Percentiles rank a stretch among this genome's conserved stretches.
phyloP scores from a whole-genome alignment of 2,797 vertebrate species.

The Enteromius fasciolatus region DNA sequence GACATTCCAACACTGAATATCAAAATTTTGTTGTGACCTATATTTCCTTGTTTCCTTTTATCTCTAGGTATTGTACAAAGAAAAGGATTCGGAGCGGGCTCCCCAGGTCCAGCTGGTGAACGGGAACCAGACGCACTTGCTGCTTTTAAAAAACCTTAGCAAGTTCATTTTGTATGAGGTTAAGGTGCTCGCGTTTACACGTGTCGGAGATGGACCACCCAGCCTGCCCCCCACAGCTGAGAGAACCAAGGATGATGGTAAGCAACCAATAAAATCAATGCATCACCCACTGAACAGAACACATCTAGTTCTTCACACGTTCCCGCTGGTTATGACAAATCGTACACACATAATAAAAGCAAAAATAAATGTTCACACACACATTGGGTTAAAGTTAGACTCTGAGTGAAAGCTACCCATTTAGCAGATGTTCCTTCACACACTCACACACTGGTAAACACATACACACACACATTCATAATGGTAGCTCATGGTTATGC shows the following conservation, averaged over 20 bases:
- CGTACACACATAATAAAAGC: constrained; percentile 12
- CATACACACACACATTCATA: constrained; percentile 32
- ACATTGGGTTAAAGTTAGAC: constrained; percentile 32
- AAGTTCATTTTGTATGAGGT: constrained; percentile 85
- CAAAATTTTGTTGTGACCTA: constrained; percentile 14
- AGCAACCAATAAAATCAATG: constrained; percentile 42
- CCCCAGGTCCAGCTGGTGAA: constrained; percentile 76
- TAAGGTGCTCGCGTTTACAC: constrained; percentile 87
- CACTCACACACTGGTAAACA: constrained; percentile 35
- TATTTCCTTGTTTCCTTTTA: background rate
- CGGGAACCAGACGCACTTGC: constrained; percentile 80
- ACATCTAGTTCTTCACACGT: background rate
- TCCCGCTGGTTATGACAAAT: constrained; percentile 17
- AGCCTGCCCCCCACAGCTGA: constrained; percentile 74
- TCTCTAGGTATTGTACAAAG: constrained; percentile 82
- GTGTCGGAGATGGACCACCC: constrained; percentile 84
- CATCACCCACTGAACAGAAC: background rate
- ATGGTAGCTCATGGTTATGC: constrained; percentile 29
- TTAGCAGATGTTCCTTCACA: constrained; percentile 44
- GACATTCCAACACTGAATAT: background rate
- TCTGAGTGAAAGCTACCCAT: constrained; percentile 42
- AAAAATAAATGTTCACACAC: background rate
- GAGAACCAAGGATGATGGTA: constrained; percentile 90
- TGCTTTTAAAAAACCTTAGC: constrained; percentile 78
- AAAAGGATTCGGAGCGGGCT: constrained; percentile 75